Evolutionary conservation across 2,797 vertebrate species (phyloP), one percentile per base, ranked within the genome.

Genomic region (Peromyscus melanophrys): DNA sequence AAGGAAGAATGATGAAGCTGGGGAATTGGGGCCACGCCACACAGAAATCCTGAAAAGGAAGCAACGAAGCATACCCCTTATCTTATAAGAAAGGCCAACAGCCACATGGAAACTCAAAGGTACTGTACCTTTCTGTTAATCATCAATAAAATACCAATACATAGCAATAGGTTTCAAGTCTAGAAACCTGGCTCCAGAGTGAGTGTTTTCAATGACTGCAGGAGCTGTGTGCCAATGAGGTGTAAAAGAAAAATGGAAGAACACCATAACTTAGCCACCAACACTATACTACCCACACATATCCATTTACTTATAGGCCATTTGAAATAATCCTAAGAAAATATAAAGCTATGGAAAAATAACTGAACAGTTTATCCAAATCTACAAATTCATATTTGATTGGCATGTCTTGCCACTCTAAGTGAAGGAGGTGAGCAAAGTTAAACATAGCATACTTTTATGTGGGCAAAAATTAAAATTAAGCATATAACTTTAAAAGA

Each of bases 321-420:
- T 67, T 59, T 34, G 37, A 97, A 90, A 77, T 31, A 92, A n/a
- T 63, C 55, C 2, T 75, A 80, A 94, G 67, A 90, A 52, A 81
- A 85, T 65, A 61, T 5, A 86, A 34, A 67, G 52, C 6, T 78
- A 52, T 75, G 63, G 27, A 19, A 55, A 90, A 78, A 92, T 67
- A 46, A 90, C 29, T 71, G 17, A 87, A 49, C 12, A 76, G 55
- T 85, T 55, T 90, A 88, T 17, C 80, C 46, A 94, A 93, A 52
- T 85, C 19, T 55, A 67, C 27, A 31, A 80, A 84, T 80, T 93
- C 27, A 52, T 57, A 52, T 34, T 94, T 81, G 25, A 90, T 65
- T 34, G 71, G 19, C n/a, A 85, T 23, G 63, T 73, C 8, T 69
- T 71, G 16, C 78, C 73, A 87, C 14, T 19, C 6, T n/a, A 43